A percentile compares a stretch with the other conserved stretches of the same genome.
These are phyloP conservation scores for Rhyzopertha dominica DNA, from an alignment of 1,140 invertebrate species.

Conservation along the genomic window DNA sequence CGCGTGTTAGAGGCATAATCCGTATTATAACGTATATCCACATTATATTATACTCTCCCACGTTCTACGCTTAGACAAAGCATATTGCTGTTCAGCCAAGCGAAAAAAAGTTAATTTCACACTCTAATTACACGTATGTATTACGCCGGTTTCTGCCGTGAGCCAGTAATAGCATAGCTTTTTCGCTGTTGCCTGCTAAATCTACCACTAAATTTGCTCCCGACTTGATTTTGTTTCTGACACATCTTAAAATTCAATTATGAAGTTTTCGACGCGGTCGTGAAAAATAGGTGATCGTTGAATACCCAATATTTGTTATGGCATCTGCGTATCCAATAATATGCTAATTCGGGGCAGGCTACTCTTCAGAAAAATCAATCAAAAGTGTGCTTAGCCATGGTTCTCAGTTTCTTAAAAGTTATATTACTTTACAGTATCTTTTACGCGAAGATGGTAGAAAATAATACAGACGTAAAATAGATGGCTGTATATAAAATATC, in stretches of 20 bases:
- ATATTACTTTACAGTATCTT: constrained; percentile 1
- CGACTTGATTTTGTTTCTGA: not conserved
- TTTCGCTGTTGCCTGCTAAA: not conserved
- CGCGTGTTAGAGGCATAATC: too few relatives aligned
- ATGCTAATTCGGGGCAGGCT: constrained; percentile 16
- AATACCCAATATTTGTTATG: constrained; percentile 13
- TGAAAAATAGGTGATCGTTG: not conserved
- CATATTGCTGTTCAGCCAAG: too few relatives aligned
- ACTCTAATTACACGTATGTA: too few relatives aligned
- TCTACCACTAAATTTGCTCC: constrained; percentile 1
- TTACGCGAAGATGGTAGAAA: too few relatives aligned
- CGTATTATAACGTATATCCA: too few relatives aligned
- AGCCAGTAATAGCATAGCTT: not conserved
- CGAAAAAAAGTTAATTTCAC: too few relatives aligned
- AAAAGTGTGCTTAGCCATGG: constrained; percentile 3
- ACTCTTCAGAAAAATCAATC: constrained; percentile 17
- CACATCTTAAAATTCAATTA: constrained; percentile 10
- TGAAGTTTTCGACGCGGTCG: constrained; percentile 10
- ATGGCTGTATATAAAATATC: too few relatives aligned
- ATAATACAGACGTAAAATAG: too few relatives aligned
- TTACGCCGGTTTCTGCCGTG: not conserved
- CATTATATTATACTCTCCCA: too few relatives aligned
- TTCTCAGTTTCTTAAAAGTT: not conserved
- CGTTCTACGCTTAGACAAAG: too few relatives aligned
- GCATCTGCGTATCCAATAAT: constrained; percentile 18